These are phyloP conservation scores for Aphrocallistes beatrix DNA, from an alignment of 37 sponge, comb jelly and placozoan species.

Conservation along the genomic window DNA sequence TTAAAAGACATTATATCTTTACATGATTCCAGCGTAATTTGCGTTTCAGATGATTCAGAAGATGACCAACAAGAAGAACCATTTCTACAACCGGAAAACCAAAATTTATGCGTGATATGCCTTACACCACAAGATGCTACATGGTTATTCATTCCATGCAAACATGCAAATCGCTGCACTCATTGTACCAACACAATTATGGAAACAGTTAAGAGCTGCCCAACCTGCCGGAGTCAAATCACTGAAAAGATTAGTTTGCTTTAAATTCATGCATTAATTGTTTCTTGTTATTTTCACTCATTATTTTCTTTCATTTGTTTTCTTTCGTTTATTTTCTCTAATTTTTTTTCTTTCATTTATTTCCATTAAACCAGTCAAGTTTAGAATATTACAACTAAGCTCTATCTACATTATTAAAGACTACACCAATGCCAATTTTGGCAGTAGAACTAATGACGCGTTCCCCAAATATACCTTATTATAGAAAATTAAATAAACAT, in stretches of 20 bases:
- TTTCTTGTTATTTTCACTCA: background rate
- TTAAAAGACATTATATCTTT: background rate
- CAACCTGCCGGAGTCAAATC: background rate
- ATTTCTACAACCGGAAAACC: background rate
- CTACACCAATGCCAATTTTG: background rate
- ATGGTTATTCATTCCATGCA: slow-evolving; percentile 2
- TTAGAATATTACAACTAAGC: background rate
- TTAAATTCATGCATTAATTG: background rate
- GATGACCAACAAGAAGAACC: background rate
- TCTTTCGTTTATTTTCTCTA: background rate
- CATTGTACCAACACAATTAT: background rate
- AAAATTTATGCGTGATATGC: background rate
- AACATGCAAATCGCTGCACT: slow-evolving; percentile 12
- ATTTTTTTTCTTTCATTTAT: background rate
- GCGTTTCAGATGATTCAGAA: slow-evolving; percentile 3
- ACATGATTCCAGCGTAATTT: background rate
- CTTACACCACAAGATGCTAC: background rate
- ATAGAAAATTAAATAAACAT: no score
- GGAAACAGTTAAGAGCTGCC: background rate
- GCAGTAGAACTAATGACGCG: background rate
- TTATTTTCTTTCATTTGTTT: background rate
- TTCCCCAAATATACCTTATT: no score
- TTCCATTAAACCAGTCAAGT: slow-evolving; percentile 3
- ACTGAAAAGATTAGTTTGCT: background rate
- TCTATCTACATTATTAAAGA: no score